A percentile compares a stretch with the other conserved stretches of the same genome.
Conservation (phyloP, 2,888 invertebrate species). For the Tiliacea citrago region DNA sequence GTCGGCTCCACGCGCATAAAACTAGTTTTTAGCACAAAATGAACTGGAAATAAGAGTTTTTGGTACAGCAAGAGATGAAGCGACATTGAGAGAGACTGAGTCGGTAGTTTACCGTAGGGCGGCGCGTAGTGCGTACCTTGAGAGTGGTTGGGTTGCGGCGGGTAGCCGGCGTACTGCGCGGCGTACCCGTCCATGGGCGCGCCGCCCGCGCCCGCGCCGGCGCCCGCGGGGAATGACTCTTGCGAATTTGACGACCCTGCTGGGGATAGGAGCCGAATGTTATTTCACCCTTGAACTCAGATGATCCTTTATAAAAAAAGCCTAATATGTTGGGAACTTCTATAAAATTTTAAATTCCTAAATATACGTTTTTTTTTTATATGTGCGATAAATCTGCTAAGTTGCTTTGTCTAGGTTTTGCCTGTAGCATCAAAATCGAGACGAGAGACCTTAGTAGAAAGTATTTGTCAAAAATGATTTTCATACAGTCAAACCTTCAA, state of each 20-base stretch:
- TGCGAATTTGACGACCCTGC: slow-evolving; percentile 97
- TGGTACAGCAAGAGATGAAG: slow-evolving; percentile 37
- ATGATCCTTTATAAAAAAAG: not conserved
- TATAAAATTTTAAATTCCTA: too few species aligned
- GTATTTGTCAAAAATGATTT: not conserved
- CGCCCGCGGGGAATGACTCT: slow-evolving; percentile 95
- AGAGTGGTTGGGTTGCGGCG: slow-evolving; percentile 92
- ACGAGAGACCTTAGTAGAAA: not conserved
- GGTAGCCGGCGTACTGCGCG: slow-evolving; percentile 92
- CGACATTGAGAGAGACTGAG: slow-evolving; percentile 35
- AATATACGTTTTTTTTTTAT: too few species aligned
- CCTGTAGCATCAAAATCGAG: not conserved
- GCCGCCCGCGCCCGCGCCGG: slow-evolving; percentile 92
- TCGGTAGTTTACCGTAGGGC: too few species aligned
- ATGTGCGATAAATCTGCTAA: too few species aligned
- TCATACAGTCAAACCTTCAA: not conserved
- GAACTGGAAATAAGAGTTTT: slow-evolving; percentile 8
- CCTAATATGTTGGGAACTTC: not conserved
- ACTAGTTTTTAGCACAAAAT: not conserved
- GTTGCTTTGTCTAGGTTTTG: not conserved
- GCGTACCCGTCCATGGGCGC: slow-evolving; percentile 96
- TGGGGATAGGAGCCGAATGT: slow-evolving; percentile 9
- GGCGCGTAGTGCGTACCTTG: slow-evolving; percentile 91
- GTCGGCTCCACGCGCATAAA: not conserved
- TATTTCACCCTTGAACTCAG: not conserved